Conservation (phyloP, 2,113 vertebrate genomes). For the Neolamprologus tretocephalus region DNA sequence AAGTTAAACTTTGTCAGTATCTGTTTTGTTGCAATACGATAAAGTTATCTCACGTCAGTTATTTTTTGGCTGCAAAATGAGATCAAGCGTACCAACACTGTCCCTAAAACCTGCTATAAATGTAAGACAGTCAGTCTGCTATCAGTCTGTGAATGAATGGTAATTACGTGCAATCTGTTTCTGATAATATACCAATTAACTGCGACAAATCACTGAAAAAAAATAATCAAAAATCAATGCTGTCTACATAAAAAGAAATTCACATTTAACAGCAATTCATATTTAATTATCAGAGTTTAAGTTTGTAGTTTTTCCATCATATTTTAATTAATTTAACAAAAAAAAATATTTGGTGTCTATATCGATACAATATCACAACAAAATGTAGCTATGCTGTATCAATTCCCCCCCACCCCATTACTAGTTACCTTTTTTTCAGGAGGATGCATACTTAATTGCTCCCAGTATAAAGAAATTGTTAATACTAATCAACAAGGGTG, state of each 20-base stretch:
- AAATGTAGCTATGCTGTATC: not conserved
- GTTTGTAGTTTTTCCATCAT: not conserved
- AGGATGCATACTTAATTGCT: not conserved
- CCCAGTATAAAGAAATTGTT: not conserved
- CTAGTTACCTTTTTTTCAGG: not conserved
- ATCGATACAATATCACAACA: not conserved
- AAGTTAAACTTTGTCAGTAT: not conserved
- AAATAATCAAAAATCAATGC: not conserved
- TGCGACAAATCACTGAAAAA: not conserved
- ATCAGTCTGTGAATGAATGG: not conserved
- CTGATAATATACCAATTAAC: not conserved
- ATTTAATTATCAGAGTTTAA: not conserved
- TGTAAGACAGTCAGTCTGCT: not conserved
- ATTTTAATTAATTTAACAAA: not conserved
- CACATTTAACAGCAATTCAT: not conserved
- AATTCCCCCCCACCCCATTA: not conserved
- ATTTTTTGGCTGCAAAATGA: not conserved
- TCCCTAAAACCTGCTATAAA: not conserved
- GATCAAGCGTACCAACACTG: not conserved
- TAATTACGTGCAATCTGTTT: not conserved
- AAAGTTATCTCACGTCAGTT: not conserved
- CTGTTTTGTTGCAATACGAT: not conserved
- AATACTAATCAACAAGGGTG: not conserved
- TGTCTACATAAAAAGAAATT: not conserved
- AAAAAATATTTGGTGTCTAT: accelerated